Base-by-base conservation (phyloP, 1,140 invertebrate species). In the Drosophila prosaltans region DNA sequence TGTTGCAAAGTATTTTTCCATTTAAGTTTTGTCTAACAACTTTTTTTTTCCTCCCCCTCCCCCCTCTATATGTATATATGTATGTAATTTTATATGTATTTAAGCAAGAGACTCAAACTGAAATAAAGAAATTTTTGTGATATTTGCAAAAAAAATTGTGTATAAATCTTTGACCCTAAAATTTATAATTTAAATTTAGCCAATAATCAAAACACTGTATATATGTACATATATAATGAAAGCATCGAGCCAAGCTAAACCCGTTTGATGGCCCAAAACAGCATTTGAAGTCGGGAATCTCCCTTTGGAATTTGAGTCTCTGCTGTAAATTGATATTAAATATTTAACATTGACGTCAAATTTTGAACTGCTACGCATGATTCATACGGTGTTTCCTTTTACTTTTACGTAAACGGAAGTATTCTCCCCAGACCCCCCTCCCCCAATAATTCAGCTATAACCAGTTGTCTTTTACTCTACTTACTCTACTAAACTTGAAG, bases 71-170 rank as follows among this genome's bases (percentile, higher is more conserved):
- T 51, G 48, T 51, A 24, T 51, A 24, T 51, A 51, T 26, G 21
- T 51, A 9, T 39, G 36, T 39, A 39, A 39, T 59, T 59, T 59
- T 21, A 59, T 59, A 36, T 59, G 9, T 55, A 55, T 55, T 39
- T 59, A 59, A 59, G 57, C 57, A 59, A 39, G 36, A 32, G 57
- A 59, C 57, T 59, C 57, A 59, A 59, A 59, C 57, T 59, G 57
- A 59, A 36, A 59, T 59, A 59, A 59, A 59, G 30, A 59, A 39
- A 59, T 39, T 59, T 59, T 59, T 59, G 57, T 59, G 57, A 59
- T 59, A 59, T 59, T 59, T 59, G 57, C 57, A 59, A 59, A 30
- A 30, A 30, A 30, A 30, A 30, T 4, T 30, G 28, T 30, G 28
- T 30, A 30, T 4, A 30, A 30, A 2, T 36, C 32, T 36, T 36